Evolutionary conservation across 2,888 invertebrate genomes (phyloP).

Genomic region (Pantelozetes paolii): DNA sequence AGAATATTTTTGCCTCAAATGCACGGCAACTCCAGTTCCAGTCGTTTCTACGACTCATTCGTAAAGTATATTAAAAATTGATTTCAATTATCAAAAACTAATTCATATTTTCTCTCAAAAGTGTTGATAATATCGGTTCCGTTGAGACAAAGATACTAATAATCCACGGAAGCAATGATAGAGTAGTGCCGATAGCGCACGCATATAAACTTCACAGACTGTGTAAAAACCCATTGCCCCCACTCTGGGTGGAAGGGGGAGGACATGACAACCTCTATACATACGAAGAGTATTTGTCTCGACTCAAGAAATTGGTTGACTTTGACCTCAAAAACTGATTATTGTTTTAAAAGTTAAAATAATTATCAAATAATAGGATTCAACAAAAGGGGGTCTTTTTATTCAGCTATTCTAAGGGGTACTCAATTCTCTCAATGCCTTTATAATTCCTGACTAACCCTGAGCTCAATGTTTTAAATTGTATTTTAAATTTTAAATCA

Average conservation of each 20-base stretch:
- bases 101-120: not conserved
- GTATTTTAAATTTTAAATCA: too few species aligned
- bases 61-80: conserved; percentile 14
- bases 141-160: conserved; percentile 11
- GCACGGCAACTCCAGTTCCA: not conserved
- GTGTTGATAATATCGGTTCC: conserved; percentile 33
- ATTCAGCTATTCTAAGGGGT: too few species aligned
- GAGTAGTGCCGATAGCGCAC: conserved; percentile 28
- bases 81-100: not conserved
- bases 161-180: conserved; percentile 37
- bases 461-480: not conserved
- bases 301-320: conserved; percentile 38
- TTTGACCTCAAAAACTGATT: conserved; percentile 21
- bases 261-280: conserved; percentile 40
- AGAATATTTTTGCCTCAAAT: conserved; percentile 11
- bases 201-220: conserved; percentile 16
- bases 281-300: conserved; percentile 34
- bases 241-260: conserved; percentile 38
- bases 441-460: not conserved
- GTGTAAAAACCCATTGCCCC: conserved; percentile 3
- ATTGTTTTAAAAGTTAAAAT: not conserved
- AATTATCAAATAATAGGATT: too few species aligned
- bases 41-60: conserved; percentile 35
- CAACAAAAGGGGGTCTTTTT: too few species aligned
- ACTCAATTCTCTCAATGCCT: too few species aligned